These are phyloP conservation scores for Intellagama lesueurii DNA, from an alignment of 2,797 vertebrate genomes.

Conservation along the genomic window DNA sequence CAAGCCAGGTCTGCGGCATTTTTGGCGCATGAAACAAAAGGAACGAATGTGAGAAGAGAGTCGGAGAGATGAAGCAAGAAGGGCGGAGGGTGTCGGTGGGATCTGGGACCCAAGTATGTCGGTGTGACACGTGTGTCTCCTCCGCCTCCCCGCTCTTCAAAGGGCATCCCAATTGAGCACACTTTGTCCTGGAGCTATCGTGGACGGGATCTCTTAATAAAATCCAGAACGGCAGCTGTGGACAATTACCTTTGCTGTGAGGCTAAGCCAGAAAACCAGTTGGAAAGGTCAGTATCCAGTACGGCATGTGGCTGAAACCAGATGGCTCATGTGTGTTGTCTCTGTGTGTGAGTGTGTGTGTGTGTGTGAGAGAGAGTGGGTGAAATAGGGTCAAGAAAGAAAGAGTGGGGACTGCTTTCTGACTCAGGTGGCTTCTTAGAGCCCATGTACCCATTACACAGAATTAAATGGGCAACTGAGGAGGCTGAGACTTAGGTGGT, in stretches of 20 bases:
- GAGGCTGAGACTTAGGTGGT: not conserved
- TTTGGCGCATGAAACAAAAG: not conserved
- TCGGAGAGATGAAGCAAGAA: not conserved
- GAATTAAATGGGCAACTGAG: not conserved
- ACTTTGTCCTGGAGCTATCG: conserved; percentile 19
- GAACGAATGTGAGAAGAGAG: not conserved
- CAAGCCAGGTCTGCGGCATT: not conserved
- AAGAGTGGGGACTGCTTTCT: no score
- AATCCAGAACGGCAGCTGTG: conserved; percentile 49
- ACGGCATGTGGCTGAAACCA: conserved; percentile 13
- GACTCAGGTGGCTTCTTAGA: not conserved
- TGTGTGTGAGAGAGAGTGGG: no score
- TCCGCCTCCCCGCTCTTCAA: conserved; percentile 20
- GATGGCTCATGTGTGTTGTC: not conserved
- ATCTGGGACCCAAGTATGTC: not conserved
- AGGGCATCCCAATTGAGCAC: not conserved
- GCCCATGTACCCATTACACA: not conserved
- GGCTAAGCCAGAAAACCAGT: conserved; percentile 41
- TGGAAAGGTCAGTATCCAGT: not conserved
- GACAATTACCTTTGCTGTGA: conserved; percentile 47
- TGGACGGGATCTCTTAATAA: conserved; percentile 36
- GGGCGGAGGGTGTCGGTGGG: not conserved
- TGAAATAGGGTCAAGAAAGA: no score
- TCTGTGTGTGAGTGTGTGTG: no score
- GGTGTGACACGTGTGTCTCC: not conserved